A percentile compares a stretch with the other conserved stretches of the same genome.
Evolutionary conservation across 1,140 invertebrate species (phyloP).

Genomic region (Apocrypta bakeri): DNA sequence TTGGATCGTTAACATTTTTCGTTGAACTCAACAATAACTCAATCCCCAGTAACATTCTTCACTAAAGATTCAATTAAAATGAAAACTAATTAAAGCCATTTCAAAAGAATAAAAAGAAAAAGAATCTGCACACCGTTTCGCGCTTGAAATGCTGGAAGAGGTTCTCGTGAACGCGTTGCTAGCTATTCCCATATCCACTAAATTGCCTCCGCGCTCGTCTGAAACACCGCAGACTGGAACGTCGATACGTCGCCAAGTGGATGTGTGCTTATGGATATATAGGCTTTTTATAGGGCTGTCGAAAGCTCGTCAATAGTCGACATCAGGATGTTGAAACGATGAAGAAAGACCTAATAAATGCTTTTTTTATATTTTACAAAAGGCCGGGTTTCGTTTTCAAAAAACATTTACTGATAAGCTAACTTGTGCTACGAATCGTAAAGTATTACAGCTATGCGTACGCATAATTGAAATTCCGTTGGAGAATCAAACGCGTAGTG

Average conservation of each 20-base stretch:
- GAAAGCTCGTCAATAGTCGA: background rate
- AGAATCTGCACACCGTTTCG: background rate
- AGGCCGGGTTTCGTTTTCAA: no score
- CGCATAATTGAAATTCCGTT: no score
- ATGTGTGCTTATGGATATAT: background rate
- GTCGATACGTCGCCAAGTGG: background rate
- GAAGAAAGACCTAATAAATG: background rate
- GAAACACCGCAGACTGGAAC: background rate
- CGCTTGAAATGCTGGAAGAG: background rate
- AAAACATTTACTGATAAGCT: no score
- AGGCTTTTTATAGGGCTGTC: background rate
- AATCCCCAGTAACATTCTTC: no score
- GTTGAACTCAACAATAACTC: no score
- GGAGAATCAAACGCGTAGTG: background rate
- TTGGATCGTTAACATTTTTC: background rate
- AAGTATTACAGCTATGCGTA: no score
- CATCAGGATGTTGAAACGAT: background rate
- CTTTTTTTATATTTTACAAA: no score
- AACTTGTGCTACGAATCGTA: no score
- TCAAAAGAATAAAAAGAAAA: background rate
- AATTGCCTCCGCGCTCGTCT: background rate
- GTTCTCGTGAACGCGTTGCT: background rate
- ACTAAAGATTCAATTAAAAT: no score
- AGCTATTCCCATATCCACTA: background rate
- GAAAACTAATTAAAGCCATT: background rate